Evolutionary conservation across 1,140 invertebrate genomes (phyloP), one percentile per base, ranked within the genome.

Genomic region (Amyelois transitella): DNA sequence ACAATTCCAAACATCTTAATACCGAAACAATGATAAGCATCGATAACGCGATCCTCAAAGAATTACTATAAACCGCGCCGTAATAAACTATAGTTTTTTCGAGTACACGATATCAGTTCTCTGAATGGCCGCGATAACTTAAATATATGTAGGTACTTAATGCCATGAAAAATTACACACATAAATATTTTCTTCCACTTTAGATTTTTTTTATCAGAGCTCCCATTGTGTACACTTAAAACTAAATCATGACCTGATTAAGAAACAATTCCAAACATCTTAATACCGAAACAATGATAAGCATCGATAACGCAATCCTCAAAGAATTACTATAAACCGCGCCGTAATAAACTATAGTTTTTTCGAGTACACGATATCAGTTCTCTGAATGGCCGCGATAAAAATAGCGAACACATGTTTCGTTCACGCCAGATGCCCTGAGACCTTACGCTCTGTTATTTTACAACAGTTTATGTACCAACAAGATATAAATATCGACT

Each of bases 391-490:
- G 67, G 68, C 53, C 22, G 51, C 50, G 78, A 80, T 86, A 83
- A 81, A 83, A 82, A 82, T 75, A 81, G 70, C 70, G 50, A 71
- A 67, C 78, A 83, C 71, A 79, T 81, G 75, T 64, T 66, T 69
- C 61, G 59, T 64, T 53, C 45, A 45, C 64, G 74, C 82, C 82
- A 86, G 82, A 86, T 81, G 82, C 82, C 80, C 78, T 81, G 75
- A 65, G 77, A 81, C 77, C 77, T 79, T 76, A 77, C 68, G 49
- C 49, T 60, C 58, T 53, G 66, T 66, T 58, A 58, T 71, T 74
- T 77, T 75, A 66, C 69, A 74, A 65, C 66, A 59, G 69, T 75
- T 63, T 67, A 66, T 66, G 64, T 60, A 60, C 52, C 60, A 25
- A 19, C 55, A 61, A 54, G 53, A 64, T 75, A 72, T 75, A 75